These are phyloP conservation scores for Orthosia cruda DNA, from an alignment of 2,888 invertebrate species.

Conservation along the genomic window DNA sequence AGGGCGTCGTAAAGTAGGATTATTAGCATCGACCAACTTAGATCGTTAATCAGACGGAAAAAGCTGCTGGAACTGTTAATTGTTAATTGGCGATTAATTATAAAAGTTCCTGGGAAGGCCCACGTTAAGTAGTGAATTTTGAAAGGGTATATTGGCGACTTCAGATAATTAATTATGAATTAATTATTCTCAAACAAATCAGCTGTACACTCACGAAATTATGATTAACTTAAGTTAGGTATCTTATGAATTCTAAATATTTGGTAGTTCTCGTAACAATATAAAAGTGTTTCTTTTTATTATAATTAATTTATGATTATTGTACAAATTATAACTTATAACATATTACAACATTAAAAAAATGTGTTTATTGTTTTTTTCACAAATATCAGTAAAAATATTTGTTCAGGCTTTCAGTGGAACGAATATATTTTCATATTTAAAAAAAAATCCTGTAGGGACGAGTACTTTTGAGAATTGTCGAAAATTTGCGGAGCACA, in stretches of 20 bases:
- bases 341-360: not conserved
- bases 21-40: not conserved
- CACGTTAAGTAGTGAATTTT: too few relatives aligned
- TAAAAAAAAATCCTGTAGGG: not conserved
- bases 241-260: constrained; percentile 63
- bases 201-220: constrained; percentile 47
- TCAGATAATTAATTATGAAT: constrained; percentile 56
- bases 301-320: constrained; percentile 18
- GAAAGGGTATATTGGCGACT: too few relatives aligned
- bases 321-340: constrained; percentile 29
- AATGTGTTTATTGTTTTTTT: constrained; percentile 9
- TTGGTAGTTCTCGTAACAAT: constrained; percentile 63
- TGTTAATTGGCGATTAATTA: not conserved
- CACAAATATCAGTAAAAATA: not conserved
- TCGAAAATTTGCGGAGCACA: too few relatives aligned
- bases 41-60: not conserved
- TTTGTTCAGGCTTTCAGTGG: not conserved
- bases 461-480: constrained; percentile 5
- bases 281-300: constrained; percentile 28
- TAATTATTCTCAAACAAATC: constrained; percentile 54
- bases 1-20: not conserved
- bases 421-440: constrained; percentile 7
- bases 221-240: constrained; percentile 35
- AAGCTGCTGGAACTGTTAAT: not conserved
- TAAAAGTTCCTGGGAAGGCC: too few relatives aligned